Evolutionary conservation across 1,140 invertebrate genomes (phyloP).

Genomic region (Vanessa tameamea): DNA sequence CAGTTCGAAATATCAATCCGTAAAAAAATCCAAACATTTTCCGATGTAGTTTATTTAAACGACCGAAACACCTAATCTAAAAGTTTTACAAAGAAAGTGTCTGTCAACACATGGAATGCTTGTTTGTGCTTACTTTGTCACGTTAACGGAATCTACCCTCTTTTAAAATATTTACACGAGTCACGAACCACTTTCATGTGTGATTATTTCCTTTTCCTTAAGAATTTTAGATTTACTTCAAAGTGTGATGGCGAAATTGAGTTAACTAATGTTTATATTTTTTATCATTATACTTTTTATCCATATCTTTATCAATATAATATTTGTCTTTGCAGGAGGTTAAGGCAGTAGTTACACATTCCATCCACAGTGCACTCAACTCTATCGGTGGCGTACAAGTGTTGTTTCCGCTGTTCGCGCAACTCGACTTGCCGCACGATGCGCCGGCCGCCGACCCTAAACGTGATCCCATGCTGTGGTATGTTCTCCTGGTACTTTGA

Average conservation of each 20-base stretch:
- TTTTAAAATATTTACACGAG: constrained; percentile 18
- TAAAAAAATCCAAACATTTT: background rate
- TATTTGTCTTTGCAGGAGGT: constrained; percentile 89
- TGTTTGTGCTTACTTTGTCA: constrained; percentile 22
- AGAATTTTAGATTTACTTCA: background rate
- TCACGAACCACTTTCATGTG: constrained; percentile 15
- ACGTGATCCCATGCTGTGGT: constrained; percentile 93
- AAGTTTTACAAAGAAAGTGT: constrained; percentile 16
- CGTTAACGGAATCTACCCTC: constrained; percentile 16
- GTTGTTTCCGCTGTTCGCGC: constrained; percentile 98
- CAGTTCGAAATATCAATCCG: background rate
- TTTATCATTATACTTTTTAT: background rate
- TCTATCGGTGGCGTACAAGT: constrained; percentile 99
- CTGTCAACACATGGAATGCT: constrained; percentile 5
- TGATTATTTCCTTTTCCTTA: background rate
- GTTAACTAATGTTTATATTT: background rate
- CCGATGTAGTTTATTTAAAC: constrained; percentile 6
- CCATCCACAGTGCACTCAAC: constrained; percentile 99
- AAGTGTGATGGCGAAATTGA: background rate
- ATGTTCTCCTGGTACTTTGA: constrained; percentile 40
- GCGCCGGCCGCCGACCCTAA: constrained; percentile 88
- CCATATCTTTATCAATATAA: background rate
- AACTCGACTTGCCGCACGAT: constrained; percentile 96
- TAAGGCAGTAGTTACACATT: constrained; percentile 99
- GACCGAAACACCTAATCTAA: constrained; percentile 10